A percentile compares a stretch with the other conserved stretches of the same genome.
Conservation (phyloP, 2,888 invertebrate species). For the Hirtodrosophila trivittata region DNA sequence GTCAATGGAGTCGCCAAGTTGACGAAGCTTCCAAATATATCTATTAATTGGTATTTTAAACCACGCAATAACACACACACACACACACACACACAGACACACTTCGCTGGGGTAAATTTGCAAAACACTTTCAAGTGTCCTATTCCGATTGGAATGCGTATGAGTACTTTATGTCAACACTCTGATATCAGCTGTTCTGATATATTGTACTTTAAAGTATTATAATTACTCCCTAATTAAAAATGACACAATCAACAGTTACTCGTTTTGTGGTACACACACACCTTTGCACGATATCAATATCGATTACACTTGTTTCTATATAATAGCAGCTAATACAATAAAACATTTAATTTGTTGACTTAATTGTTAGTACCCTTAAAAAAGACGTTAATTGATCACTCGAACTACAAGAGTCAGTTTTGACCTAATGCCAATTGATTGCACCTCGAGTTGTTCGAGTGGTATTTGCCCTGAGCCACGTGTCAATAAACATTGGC, state of each 20-base stretch:
- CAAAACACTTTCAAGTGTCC: constrained; percentile 31
- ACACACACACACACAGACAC: too few relatives aligned
- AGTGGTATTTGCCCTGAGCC: not conserved
- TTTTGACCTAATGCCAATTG: not conserved
- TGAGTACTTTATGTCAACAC: constrained; percentile 13
- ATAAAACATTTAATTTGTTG: constrained; percentile 12
- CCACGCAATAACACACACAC: constrained; percentile 8
- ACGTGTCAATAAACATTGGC: constrained; percentile 12
- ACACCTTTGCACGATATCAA: constrained; percentile 19
- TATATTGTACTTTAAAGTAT: not conserved
- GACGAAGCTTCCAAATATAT: constrained; percentile 13
- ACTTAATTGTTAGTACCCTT: constrained; percentile 34
- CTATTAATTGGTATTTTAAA: constrained; percentile 39
- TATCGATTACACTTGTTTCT: constrained; percentile 9
- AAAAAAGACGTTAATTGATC: constrained; percentile 39
- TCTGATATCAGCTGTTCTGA: not conserved
- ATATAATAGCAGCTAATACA: not conserved
- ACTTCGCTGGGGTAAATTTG: constrained; percentile 28
- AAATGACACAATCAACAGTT: constrained; percentile 3
- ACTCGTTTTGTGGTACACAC: too few relatives aligned
- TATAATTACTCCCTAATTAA: not conserved
- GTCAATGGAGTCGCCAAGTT: constrained; percentile 6
- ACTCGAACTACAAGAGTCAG: constrained; percentile 20
- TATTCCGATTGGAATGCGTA: constrained; percentile 41
- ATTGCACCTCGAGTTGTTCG: not conserved